Evolutionary conservation across 2,113 vertebrate genomes (phyloP).

Genomic region (Ailurus styani): DNA sequence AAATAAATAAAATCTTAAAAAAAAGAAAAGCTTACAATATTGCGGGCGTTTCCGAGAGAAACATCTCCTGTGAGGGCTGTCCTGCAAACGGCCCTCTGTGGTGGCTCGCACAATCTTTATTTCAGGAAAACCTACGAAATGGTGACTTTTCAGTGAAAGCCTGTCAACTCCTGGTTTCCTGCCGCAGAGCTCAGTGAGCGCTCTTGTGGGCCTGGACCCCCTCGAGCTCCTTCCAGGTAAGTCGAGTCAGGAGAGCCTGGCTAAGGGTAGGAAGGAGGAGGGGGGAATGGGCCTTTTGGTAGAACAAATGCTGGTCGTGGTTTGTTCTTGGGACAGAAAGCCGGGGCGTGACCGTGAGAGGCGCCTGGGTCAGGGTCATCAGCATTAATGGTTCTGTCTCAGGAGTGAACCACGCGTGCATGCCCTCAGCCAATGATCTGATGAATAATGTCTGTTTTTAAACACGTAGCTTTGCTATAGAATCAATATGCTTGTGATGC

Average conservation of each 20-base stretch:
- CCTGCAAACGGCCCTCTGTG: constrained; percentile 26
- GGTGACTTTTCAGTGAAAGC: constrained; percentile 41
- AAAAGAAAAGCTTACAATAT: constrained; percentile 44
- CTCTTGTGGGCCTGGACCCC: background rate
- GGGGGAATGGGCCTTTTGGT: background rate
- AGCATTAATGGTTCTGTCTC: background rate
- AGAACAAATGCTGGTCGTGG: background rate
- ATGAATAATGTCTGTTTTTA: background rate
- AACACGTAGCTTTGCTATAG: background rate
- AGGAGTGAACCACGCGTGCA: background rate
- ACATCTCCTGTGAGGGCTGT: constrained; percentile 30
- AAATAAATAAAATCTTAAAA: too few species aligned
- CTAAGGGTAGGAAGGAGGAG: fast-evolving
- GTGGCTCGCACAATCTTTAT: constrained; percentile 13
- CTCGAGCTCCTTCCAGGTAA: background rate
- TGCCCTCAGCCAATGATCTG: background rate
- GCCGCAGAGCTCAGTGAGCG: background rate
- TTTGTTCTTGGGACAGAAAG: background rate
- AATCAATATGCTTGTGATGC: background rate
- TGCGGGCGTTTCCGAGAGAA: constrained; percentile 42
- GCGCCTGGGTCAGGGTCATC: background rate
- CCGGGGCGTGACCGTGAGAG: background rate
- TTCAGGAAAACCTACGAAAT: constrained; percentile 37
- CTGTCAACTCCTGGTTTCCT: constrained; percentile 41
- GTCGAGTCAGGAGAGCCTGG: background rate